These are phyloP conservation scores for Anthoscopus minutus DNA, from an alignment of 2,113 vertebrate genomes.

Conservation along the genomic window DNA sequence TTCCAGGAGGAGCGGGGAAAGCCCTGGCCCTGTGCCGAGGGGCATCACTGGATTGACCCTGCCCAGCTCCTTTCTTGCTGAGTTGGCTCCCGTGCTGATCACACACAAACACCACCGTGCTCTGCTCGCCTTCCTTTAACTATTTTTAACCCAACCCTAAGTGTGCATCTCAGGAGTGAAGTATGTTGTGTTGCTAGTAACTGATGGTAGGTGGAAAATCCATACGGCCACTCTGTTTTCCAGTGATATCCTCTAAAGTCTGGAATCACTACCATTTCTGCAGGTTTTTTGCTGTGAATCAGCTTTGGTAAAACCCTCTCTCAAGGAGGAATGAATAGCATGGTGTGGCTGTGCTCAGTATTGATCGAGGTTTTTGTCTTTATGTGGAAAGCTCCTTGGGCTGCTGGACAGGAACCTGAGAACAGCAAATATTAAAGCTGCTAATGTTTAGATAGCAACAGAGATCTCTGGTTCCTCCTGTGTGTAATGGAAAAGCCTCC, in stretches of 20 bases:
- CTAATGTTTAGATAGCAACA: not conserved
- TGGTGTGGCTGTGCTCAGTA: not conserved
- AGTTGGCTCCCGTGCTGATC: too few species aligned
- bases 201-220: not conserved
- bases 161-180: not conserved
- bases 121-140: not conserved
- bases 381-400: not conserved
- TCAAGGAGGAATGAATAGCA: not conserved
- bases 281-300: constrained; percentile 3
- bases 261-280: not conserved
- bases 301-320: not conserved
- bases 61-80: not conserved
- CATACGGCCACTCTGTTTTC: not conserved
- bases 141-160: not conserved
- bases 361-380: not conserved
- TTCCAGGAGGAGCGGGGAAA: not conserved
- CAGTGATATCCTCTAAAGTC: not conserved
- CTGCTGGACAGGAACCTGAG: not conserved
- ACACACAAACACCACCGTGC: not conserved
- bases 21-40: fast-evolving
- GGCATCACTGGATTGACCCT: fast-evolving
- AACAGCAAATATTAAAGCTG: not conserved
- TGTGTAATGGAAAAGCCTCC: fast-evolving
- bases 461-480: not conserved
- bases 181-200: not conserved